Conservation (phyloP, 2,888 invertebrate species). For the Cylloceria caligata region DNA sequence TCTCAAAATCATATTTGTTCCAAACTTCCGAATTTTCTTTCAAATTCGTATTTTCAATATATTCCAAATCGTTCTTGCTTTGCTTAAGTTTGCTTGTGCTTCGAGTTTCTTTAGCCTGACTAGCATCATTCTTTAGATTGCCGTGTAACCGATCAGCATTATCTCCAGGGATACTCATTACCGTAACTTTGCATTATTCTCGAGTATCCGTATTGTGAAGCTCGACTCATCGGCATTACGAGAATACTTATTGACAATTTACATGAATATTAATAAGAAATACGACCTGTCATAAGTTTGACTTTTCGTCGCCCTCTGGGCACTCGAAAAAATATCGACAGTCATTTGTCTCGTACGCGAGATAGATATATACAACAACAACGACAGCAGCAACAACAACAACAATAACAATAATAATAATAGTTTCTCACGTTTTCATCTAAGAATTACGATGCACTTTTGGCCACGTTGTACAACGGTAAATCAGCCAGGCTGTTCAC, state of each 20-base stretch:
- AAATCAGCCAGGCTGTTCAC: constrained; percentile 6
- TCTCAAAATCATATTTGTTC: constrained; percentile 51
- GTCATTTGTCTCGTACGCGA: constrained; percentile 1
- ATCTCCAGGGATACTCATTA: constrained; percentile 74
- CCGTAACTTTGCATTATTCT: constrained; percentile 74
- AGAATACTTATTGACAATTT: constrained; percentile 59
- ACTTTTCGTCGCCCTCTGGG: constrained; percentile 33
- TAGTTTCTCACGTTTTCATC: constrained; percentile 12
- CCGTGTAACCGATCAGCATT: constrained; percentile 64
- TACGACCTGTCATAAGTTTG: constrained; percentile 36
- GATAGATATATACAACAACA: not conserved
- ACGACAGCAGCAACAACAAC: too few species aligned
- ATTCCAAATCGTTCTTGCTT: constrained; percentile 59
- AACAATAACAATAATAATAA: too few species aligned
- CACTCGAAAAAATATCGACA: constrained; percentile 10
- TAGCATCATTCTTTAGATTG: constrained; percentile 55
- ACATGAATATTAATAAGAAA: constrained; percentile 33
- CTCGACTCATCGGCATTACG: constrained; percentile 62
- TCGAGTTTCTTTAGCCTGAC: constrained; percentile 34
- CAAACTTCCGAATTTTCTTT: constrained; percentile 36
- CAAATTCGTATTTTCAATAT: constrained; percentile 16
- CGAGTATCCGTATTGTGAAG: constrained; percentile 30
- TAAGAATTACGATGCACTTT: constrained; percentile 1
- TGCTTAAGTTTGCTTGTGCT: constrained; percentile 48
- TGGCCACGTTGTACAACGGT: not conserved